Percentiles rank a stretch among this genome's conserved stretches.
These are phyloP conservation scores for Electrona antarctica DNA, from an alignment of 2,113 vertebrate species.

Conservation along the genomic window DNA sequence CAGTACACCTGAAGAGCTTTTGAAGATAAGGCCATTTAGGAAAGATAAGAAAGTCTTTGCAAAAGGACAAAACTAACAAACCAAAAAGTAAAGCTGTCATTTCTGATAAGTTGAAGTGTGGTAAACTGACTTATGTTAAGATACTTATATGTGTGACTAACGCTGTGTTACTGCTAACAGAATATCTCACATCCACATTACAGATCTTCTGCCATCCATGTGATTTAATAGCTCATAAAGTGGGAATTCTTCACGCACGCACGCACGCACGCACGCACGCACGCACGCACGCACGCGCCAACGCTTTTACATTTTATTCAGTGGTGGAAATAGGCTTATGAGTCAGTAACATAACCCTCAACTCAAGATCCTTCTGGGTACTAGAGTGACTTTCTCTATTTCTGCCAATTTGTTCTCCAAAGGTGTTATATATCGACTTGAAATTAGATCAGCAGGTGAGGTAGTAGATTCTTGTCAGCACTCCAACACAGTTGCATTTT, in stretches of 20 bases:
- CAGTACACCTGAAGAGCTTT: conserved; percentile 26
- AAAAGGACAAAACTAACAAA: conserved; percentile 29
- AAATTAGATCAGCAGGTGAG: conserved; percentile 51
- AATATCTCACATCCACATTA: conserved; percentile 30
- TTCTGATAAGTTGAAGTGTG: conserved; percentile 47
- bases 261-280: too few relatives aligned
- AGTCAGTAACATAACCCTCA: conserved; percentile 41
- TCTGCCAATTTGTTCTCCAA: conserved; percentile 54
- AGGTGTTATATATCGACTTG: conserved; percentile 37
- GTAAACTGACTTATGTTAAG: conserved; percentile 8
- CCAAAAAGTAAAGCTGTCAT: conserved; percentile 17
- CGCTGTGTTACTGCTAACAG: conserved; percentile 52
- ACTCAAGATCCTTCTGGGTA: conserved; percentile 9
- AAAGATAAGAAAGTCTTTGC: conserved; percentile 58
- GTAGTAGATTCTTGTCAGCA: conserved; percentile 40
- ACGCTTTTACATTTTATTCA: too few relatives aligned
- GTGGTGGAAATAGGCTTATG: neutral
- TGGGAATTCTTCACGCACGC: conserved; percentile 31
- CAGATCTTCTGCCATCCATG: conserved; percentile 27
- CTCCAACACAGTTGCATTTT: conserved; percentile 48
- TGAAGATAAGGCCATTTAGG: conserved; percentile 50
- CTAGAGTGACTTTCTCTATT: conserved; percentile 59
- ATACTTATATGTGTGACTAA: conserved; percentile 37
- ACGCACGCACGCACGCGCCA: too few relatives aligned
- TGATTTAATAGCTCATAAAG: conserved; percentile 32